Conservation (phyloP, 2,113 vertebrate genomes). For the Sturnus vulgaris region DNA sequence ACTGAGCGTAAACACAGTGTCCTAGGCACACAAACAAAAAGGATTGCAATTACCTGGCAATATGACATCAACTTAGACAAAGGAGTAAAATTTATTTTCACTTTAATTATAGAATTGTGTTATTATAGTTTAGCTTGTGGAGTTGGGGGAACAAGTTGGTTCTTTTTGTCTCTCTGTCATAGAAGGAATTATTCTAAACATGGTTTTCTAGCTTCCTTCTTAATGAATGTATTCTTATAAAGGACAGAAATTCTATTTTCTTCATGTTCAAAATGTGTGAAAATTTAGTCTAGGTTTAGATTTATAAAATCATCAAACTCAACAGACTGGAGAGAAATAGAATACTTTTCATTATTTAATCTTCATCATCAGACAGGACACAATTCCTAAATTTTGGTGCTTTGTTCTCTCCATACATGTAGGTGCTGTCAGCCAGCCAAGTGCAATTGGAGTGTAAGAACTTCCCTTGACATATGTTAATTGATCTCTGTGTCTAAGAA, state of each 20-base stretch:
- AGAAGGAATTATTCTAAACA: not conserved
- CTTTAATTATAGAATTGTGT: not conserved
- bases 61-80: not conserved
- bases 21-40: not conserved
- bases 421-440: not conserved
- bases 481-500: not conserved
- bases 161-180: not conserved
- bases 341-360: not conserved
- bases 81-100: not conserved
- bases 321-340: not conserved
- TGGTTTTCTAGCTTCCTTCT: not conserved
- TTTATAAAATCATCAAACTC: not conserved
- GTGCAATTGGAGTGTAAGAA: not conserved
- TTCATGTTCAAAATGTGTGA: not conserved
- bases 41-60: not conserved
- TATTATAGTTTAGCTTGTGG: not conserved
- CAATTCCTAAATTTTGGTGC: not conserved
- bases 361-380: not conserved
- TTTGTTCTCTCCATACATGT: not conserved
- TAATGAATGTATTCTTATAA: not conserved
- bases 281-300: not conserved
- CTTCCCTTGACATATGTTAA: not conserved
- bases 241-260: not conserved
- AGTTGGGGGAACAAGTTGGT: rapidly evolving
- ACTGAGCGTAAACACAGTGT: not conserved